phyloP scores from a whole-genome alignment of 2,888 invertebrate species.

The Troides helena region DNA sequence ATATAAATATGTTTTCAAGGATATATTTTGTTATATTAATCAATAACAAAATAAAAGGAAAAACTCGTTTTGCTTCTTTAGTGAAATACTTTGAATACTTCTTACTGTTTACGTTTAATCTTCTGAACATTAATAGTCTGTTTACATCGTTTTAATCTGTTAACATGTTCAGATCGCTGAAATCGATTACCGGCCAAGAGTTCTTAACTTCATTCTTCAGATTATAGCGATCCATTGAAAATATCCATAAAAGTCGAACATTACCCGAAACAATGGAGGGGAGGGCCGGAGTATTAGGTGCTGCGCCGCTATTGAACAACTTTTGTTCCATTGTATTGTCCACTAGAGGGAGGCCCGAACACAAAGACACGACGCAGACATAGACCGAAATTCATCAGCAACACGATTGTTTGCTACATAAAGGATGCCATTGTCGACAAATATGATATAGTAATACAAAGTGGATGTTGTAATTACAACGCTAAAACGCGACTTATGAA shows the following conservation, averaged over 20 bases:
- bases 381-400: conserved; percentile 80
- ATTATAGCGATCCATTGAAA: conserved; percentile 79
- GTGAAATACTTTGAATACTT: no score
- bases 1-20: no score
- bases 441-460: conserved; percentile 78
- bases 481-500: conserved; percentile 49
- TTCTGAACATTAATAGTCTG: no score
- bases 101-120: no score
- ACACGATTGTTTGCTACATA: conserved; percentile 80
- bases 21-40: no score
- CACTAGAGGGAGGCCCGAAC: conserved; percentile 70
- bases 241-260: conserved; percentile 81
- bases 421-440: conserved; percentile 78
- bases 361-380: conserved; percentile 77
- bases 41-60: no score
- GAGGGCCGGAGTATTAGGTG: conserved; percentile 78
- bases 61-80: no score
- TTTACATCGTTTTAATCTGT: background rate
- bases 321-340: conserved; percentile 80
- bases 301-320: conserved; percentile 78
- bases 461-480: conserved; percentile 74
- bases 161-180: background rate
- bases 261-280: conserved; percentile 77
- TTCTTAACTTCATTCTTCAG: conserved; percentile 72
- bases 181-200: conserved; percentile 54